Base-by-base conservation (phyloP, 2,113 vertebrate species). In the Eidolon helvum region DNA sequence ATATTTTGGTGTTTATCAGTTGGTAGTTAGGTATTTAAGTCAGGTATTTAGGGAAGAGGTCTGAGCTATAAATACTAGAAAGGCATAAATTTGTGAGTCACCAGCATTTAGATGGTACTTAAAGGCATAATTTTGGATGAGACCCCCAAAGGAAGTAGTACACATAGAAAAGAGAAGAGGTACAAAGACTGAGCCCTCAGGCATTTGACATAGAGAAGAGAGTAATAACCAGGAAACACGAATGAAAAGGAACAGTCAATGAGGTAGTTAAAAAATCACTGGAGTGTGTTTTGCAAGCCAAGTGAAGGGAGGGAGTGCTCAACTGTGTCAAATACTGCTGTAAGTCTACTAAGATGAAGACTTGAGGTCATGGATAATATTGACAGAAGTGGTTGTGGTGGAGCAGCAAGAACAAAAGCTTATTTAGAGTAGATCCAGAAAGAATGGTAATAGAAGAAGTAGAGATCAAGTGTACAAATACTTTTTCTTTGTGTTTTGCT, bases 21-120 rank as follows among this genome's bases (percentile, higher is more conserved):
- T 90, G 12, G 40, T 21, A 93, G n/a, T 78, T 96, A 24, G 40
- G 72, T 94, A 86, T 89, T 95, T 89, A 96, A 96, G 66, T 91
- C 61, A 86, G 12, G 21, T 50, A 59, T 93, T 87, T 35, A 95
- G 63, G 68, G 14, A 33, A 79, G n/a, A 91, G 15, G 10, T 65
- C 43, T 82, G 71, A 80, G 30, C 45, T 75, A 74, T 71, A 75
- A 88, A 75, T 94, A 88, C 80, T 87, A 66, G 21, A 91, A 94
- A 90, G 45, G 40, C 48, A 75, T 50, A 85, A 87, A 43, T 94
- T 61, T 91, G 9, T 93, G 72, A 78, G 35, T 91, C 48, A 91
- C 14, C 45, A 68, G 38, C 24, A 75, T 80, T 95, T 90, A 94
- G 77, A 74, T 93, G 33, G 11, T 40, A 82, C 65, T 95, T 93